Base-by-base conservation (phyloP, 2,113 vertebrate species). In the Rhinopomastus cyanomelas region DNA sequence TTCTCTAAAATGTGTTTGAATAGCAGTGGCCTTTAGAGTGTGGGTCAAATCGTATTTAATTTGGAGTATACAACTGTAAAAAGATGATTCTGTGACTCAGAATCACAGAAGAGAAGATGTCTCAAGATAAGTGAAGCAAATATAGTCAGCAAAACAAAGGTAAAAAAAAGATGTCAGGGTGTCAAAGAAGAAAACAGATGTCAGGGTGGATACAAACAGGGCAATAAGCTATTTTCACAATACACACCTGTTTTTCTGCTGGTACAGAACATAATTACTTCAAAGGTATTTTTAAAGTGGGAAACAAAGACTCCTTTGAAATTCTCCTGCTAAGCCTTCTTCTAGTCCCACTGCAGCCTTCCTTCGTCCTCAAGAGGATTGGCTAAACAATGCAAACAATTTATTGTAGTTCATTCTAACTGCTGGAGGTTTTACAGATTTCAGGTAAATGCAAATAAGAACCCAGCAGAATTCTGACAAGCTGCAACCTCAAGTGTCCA, bases 201-300 rank as follows among this genome's bases (percentile, higher is more conserved):
- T 29, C 69, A 80, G 74, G 8, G 19, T 20, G 30, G 39, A 15
- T 68, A 56, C 12, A 86, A 86, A 67, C 12, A 62, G 16, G 23
- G 22, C 23, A 93, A 53, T 32, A 76, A 46, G 57, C 57, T 79
- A 65, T 88, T 85, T 90, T 88, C 84, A 87, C 65, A 92, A 61
- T 32, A 37, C 36, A 62, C 29, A 11, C 16, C 53, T 37, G 6
- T 27, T 90, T 78, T 88, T 65, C 66, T 81, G 29, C 44, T 46
- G 10, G 30, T 46, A 75, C 30, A 22, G 34, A 57, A 64, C 53
- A 48, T 83, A 86, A 87, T 89, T 76, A 65, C 39, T 85, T 89
- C 48, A 89, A 69, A 87, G 32, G 26, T 46, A 79, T 26, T 55
- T 75, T 56, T 60, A 42, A 49, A 77, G 8, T 48, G 42, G 15